Base-by-base conservation (phyloP, 2,113 vertebrate species). In the Diphyllodes magnificus region DNA sequence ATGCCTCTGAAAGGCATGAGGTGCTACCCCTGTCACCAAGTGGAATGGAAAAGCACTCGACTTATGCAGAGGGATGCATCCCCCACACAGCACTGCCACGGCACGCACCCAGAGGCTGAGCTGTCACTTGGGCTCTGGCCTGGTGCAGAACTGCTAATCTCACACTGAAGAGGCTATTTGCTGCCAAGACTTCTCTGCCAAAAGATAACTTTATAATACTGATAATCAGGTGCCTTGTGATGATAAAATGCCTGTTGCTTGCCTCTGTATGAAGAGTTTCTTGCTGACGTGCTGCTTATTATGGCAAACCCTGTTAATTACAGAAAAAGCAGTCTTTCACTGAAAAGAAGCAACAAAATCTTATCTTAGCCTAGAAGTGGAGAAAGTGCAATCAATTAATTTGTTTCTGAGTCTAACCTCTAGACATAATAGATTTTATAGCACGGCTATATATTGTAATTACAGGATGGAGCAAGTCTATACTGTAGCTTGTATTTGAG, bases 371-470 rank as follows among this genome's bases (percentile, higher is more conserved):
- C n/a, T 23, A 49, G 44, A 88, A 85, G 57, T 75, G 79, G 63
- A 93, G 95, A 94, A 95, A 96, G 95, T 88, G 86, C 87, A 93
- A 95, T 92, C 81, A 85, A 88, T 92, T 96, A 90, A 95, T 93
- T 96, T 81, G 92, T 90, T 88, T 96, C 90, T 86, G 79, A 90
- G 82, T 40, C 68, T 95, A 88, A 93, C 68, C 79, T 88, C 39
- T 60, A 86, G 68, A 87, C 72, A 79, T 42, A 94, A 84, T 65
- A 82, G 85, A 71, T 81, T 93, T 90, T 73, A 78, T 69, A 88
- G 85, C 72, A 84, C 2, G 7, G 86, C 57, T 76, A 77, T 73
- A 53, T 75, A 69, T 39, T 95, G 90, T 93, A 94, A 95, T 94
- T 96, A 86, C 90, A 93, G 88, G 59, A 86, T 75, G 84, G 71